Percentiles rank a stretch among this genome's conserved stretches.
These are phyloP conservation scores for Meteorus cinctellus DNA, from an alignment of 2,888 invertebrate genomes.

Conservation along the genomic window DNA sequence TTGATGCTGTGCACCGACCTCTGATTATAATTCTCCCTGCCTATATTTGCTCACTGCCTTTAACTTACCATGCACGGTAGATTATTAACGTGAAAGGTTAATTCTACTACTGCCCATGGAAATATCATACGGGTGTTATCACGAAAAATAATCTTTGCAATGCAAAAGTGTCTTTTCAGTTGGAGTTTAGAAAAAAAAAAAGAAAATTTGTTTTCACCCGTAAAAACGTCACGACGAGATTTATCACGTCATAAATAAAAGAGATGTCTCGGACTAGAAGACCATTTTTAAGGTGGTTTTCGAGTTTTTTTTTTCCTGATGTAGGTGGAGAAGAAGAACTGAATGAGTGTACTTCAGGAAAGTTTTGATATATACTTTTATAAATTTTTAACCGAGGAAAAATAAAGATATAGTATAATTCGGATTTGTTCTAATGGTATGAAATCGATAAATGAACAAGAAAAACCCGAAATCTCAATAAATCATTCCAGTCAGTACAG, in stretches of 20 bases:
- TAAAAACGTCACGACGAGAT: constrained; percentile 1
- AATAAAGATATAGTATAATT: no score
- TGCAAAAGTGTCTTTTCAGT: constrained; percentile 16
- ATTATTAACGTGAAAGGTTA: constrained; percentile 71
- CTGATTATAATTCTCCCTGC: constrained; percentile 42
- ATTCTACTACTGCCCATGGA: constrained; percentile 52
- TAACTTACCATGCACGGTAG: constrained; percentile 43
- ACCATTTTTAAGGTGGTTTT: no score
- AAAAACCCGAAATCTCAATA: no score
- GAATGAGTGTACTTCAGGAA: no score
- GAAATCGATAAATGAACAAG: no score
- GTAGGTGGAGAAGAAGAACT: no score
- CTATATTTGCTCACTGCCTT: not conserved
- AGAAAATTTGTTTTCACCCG: constrained; percentile 4
- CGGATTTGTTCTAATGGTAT: no score
- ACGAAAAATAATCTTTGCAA: constrained; percentile 14
- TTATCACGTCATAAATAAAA: not conserved
- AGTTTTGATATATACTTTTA: no score
- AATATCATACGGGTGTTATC: constrained; percentile 43
- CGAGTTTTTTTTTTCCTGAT: no score
- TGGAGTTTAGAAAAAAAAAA: constrained; percentile 15
- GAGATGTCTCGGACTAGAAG: no score
- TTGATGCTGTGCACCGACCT: constrained; percentile 62
- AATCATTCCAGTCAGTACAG: no score
- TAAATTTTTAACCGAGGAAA: no score